A percentile compares a stretch with the other conserved stretches of the same genome.
Evolutionary conservation across 2,797 vertebrate genomes (phyloP).

Genomic region (Neosalanx taihuensis): DNA sequence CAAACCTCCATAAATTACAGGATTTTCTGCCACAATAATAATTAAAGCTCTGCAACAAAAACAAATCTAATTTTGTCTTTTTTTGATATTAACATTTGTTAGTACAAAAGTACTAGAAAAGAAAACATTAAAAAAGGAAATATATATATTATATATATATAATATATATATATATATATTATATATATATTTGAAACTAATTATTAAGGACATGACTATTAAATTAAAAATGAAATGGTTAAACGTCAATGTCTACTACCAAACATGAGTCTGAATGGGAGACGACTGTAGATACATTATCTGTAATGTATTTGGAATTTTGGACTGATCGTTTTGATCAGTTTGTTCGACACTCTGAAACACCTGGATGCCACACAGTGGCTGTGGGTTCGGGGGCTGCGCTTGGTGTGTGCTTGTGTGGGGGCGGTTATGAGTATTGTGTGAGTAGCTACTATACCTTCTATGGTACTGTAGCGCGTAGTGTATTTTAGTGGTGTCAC

Average conservation of each 20-base stretch:
- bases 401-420: not conserved
- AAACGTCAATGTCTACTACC: not conserved
- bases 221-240: not conserved
- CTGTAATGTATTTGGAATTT: no score
- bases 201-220: not conserved
- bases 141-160: not conserved
- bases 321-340: no score
- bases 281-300: no score
- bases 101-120: no score
- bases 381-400: not conserved
- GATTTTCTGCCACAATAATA: not conserved
- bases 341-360: constrained; percentile 19
- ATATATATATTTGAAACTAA: not conserved
- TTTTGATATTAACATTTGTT: not conserved
- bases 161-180: no score
- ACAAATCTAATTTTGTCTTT: not conserved
- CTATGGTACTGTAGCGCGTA: not conserved
- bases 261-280: not conserved
- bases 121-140: not conserved
- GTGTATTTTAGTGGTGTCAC: constrained; percentile 1
- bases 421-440: not conserved
- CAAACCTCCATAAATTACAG: not conserved
- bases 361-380: not conserved
- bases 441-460: not conserved
- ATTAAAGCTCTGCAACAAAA: constrained; percentile 23